These are phyloP conservation scores for Lasius platythorax DNA, from an alignment of 2,888 invertebrate species.

Conservation along the genomic window DNA sequence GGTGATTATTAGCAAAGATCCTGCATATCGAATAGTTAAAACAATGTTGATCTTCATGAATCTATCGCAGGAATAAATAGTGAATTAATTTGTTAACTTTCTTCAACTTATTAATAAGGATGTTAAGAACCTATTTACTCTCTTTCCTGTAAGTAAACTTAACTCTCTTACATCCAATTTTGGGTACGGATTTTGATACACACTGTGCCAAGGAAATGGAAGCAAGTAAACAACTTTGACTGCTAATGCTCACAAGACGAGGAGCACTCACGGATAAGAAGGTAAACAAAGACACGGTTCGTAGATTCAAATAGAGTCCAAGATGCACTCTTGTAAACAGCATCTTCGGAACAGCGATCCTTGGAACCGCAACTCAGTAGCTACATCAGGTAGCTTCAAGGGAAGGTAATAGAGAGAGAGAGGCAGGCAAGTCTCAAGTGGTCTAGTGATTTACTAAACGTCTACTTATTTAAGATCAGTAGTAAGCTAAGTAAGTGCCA, in stretches of 20 bases:
- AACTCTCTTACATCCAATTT: background rate
- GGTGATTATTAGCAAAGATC: background rate
- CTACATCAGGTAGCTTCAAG: slow-evolving; percentile 30
- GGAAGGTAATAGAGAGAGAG: background rate
- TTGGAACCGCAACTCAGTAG: slow-evolving; percentile 27
- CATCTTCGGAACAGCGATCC: slow-evolving; percentile 18
- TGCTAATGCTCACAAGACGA: slow-evolving; percentile 40
- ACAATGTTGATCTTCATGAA: background rate
- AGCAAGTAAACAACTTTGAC: slow-evolving; percentile 44
- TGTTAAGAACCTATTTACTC: background rate
- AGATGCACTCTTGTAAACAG: slow-evolving; percentile 42
- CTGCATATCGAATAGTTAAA: background rate
- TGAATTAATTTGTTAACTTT: slow-evolving; percentile 17
- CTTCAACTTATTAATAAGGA: background rate
- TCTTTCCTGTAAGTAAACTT: background rate
- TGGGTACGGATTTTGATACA: background rate
- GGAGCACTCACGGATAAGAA: slow-evolving; percentile 42
- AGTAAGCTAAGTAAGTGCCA: background rate
- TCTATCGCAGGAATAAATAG: background rate
- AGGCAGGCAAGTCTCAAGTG: background rate
- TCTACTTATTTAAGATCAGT: slow-evolving; percentile 28
- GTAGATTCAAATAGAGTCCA: slow-evolving; percentile 27
- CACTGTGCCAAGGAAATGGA: slow-evolving; percentile 15
- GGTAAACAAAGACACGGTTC: slow-evolving; percentile 41
- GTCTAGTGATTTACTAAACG: slow-evolving; percentile 2